phyloP scores from a whole-genome alignment of 2,888 invertebrate genomes.

The Zhengitettix transpicula region DNA sequence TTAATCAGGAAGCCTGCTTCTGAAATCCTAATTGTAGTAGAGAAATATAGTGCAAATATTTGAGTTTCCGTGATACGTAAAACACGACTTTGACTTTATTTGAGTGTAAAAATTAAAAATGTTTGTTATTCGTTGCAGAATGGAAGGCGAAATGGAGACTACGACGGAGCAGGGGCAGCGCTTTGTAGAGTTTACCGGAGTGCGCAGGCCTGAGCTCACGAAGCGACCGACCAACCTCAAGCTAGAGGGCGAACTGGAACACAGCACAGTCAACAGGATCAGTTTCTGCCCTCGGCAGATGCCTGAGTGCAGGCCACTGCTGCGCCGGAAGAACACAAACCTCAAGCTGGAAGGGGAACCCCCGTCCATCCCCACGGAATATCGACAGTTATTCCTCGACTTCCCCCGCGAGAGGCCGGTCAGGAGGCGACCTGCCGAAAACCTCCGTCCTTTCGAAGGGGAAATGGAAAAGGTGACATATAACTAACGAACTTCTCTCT shows the following conservation, averaged over 20 bases:
- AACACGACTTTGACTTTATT: too few species aligned
- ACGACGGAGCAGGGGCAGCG: neutral
- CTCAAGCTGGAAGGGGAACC: neutral
- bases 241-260: constrained; percentile 29
- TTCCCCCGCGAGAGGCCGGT: neutral
- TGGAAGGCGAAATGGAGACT: neutral
- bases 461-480: neutral
- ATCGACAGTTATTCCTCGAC: neutral
- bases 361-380: neutral
- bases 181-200: neutral
- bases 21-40: too few species aligned
- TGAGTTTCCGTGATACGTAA: too few species aligned
- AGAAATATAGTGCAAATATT: too few species aligned
- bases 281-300: neutral
- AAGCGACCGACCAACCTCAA: constrained; percentile 28
- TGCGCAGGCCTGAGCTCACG: constrained; percentile 24
- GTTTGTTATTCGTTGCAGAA: neutral
- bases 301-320: neutral
- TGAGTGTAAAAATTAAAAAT: too few species aligned
- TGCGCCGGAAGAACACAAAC: neutral
- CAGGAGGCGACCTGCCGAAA: neutral
- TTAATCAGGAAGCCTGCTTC: too few species aligned
- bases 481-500: too few species aligned
- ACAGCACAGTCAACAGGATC: constrained; percentile 23
- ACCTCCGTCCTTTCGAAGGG: neutral